Evolutionary conservation across 2,113 vertebrate species (phyloP), one percentile per base, ranked within the genome.

Genomic region (Grallaria varia): DNA sequence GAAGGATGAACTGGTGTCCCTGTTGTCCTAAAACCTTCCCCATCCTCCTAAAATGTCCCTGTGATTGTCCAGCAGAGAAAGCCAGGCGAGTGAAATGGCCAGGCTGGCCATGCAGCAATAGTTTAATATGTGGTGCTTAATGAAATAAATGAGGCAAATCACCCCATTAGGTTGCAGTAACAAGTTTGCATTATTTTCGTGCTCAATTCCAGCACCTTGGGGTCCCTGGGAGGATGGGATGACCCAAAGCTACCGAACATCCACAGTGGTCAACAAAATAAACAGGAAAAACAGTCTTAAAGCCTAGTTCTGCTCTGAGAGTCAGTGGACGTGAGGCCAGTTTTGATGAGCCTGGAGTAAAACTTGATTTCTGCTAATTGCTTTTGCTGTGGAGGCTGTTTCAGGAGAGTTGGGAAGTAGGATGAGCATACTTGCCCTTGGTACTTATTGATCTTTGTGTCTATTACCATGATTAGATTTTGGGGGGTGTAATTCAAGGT

Each of bases 321-420:
- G 59, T 37, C 0, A 0, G 55, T 23, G 64, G 15, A 83, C 0
- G 5, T 9, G 31, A 84, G 81, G 68, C n/a, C 16, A 2, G 35
- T 24, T 53, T 27, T 2, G 16, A 52, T 56, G 84, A 67, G 68
- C 50, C 73, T 11, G 12, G 87, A 80, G 63, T 30, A 10, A 87
- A 94, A 72, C 62, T 95, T 75, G 2, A 13, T 67, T 94, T 64
- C 74, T 94, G 49, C 66, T 87, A 22, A 6, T 39, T 58, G 81
- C 53, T 82, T 40, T n/a, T 74, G 79, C 63, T 73, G 40, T 6
- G 16, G 71, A 25, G 45, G 49, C 30, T 2, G 3, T 55, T 81
- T 40, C 31, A 86, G 81, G 37, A 8, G 89, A 33, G 77, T 12
- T 53, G 79, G 72, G 78, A 28, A 10, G 50, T 3, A 47, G 79